Conservation (phyloP, 2,888 invertebrate genomes). For the Ditylenchus weischeri region DNA sequence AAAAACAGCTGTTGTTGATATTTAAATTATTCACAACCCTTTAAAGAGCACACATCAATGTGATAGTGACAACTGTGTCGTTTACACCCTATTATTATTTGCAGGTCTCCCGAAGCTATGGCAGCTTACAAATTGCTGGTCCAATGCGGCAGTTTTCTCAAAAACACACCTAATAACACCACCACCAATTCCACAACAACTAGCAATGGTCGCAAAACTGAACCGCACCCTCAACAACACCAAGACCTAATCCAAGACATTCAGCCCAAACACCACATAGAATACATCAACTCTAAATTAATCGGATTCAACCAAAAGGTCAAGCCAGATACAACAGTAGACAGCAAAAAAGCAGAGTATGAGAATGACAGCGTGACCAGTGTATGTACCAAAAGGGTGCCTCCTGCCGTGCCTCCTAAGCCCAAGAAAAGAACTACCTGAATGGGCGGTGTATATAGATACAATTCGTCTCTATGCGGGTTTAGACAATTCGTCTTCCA, state of each 20-base stretch:
- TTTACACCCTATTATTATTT: no score
- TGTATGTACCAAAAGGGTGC: conserved; percentile 5
- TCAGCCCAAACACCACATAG: conserved; percentile 12
- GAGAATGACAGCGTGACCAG: conserved; percentile 11
- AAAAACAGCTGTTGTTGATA: no score
- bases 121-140: conserved; percentile 88
- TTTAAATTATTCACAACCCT: no score
- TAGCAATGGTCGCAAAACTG: neutral
- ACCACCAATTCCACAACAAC: neutral
- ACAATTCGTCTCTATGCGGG: neutral
- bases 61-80: no score
- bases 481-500: neutral
- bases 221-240: neutral
- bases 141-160: conserved; percentile 63
- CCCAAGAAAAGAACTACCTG: conserved; percentile 42
- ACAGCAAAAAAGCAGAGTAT: conserved; percentile 6
- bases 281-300: conserved; percentile 28
- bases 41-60: no score
- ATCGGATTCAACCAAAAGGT: conserved; percentile 8
- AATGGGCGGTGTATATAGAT: neutral
- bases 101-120: conserved; percentile 65
- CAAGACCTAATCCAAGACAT: neutral
- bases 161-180: conserved; percentile 28
- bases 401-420: conserved; percentile 51
- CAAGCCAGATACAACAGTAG: neutral